Base-by-base conservation (phyloP, 2,797 vertebrate genomes). In the Lophotriccus pileatus region DNA sequence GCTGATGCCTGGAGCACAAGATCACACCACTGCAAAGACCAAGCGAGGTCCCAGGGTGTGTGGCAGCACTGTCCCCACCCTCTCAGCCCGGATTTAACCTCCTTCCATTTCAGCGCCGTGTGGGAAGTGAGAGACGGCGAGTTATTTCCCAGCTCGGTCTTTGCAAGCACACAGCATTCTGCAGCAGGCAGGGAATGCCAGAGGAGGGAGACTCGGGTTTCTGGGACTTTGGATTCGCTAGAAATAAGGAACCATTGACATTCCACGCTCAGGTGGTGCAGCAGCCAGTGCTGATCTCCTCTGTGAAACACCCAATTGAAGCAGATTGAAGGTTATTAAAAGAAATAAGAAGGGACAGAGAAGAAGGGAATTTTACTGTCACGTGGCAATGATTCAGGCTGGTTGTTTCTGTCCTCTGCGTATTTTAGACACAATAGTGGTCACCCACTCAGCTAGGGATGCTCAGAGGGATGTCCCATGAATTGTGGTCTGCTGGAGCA, bases 281-380 rank as follows among this genome's bases (percentile, higher is more conserved):
- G 85, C 91, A 96, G 89, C 77, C 84, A 36, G 82, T 59, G 89
- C 89, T 86, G 50, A 69, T 64, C 87, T 87, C 87, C 93, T 58
- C 89, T 75, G 52, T n/a, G 94, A 90, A 96, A 91, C 50, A 74
- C 47, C 79, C 89, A 62, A 44, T 47, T 18, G 62, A 70, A 58
- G 82, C 74, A 78, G 16, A 21, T n/a, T 19, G 36, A 70, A 63
- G 4, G 10, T 28, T 21, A 25, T 41, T 37, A 43, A n/a, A 53
- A 76, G 59, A 16, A 13, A 9, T 25, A 59, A 58, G 44, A 62
- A 68, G 2, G 12, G 62, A 36, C 22, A 28, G 28, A 44, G 21
- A 41, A 67, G 36, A 6, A 70, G 23, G 37, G 68, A 55, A 46
- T 55, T 22, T 68, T 25, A 12, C 41, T 53, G 28, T 32, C 32